Evolutionary conservation across 2,888 invertebrate genomes (phyloP).

Genomic region (Oligia fasciuncula): DNA sequence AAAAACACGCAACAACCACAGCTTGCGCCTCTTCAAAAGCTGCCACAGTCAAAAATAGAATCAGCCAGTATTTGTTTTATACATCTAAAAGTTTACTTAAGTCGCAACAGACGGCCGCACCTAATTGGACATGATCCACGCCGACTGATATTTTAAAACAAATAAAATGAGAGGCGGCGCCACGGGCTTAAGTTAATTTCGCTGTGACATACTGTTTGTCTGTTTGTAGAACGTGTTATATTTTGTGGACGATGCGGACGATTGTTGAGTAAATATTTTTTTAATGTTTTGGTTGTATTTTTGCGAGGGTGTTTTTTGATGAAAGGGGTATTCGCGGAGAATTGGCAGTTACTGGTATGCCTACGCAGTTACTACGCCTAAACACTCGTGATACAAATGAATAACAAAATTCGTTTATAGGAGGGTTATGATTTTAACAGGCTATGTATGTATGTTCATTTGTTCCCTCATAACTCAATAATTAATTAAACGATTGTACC

Average conservation of each 20-base stretch:
- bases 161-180: constrained; percentile 60
- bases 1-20: background rate
- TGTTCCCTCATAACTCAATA: too few relatives aligned
- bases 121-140: constrained; percentile 67
- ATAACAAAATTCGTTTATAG: background rate
- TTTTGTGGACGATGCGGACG: constrained; percentile 19
- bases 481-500: too few relatives aligned
- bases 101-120: constrained; percentile 46
- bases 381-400: background rate
- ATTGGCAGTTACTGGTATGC: background rate
- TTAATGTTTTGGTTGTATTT: constrained; percentile 5
- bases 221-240: constrained; percentile 30
- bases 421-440: background rate
- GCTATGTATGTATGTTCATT: background rate
- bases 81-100: constrained; percentile 45
- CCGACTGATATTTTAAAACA: constrained; percentile 62
- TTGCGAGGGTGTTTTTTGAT: background rate
- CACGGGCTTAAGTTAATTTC: constrained; percentile 60
- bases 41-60: constrained; percentile 28
- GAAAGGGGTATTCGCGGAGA: background rate
- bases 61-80: constrained; percentile 50
- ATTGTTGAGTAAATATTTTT: constrained; percentile 33
- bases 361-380: background rate
- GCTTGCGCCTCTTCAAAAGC: constrained; percentile 36
- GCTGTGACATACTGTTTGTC: constrained; percentile 45